Base-by-base conservation (phyloP, 2,888 invertebrate genomes). In the Drosophila leonis region DNA sequence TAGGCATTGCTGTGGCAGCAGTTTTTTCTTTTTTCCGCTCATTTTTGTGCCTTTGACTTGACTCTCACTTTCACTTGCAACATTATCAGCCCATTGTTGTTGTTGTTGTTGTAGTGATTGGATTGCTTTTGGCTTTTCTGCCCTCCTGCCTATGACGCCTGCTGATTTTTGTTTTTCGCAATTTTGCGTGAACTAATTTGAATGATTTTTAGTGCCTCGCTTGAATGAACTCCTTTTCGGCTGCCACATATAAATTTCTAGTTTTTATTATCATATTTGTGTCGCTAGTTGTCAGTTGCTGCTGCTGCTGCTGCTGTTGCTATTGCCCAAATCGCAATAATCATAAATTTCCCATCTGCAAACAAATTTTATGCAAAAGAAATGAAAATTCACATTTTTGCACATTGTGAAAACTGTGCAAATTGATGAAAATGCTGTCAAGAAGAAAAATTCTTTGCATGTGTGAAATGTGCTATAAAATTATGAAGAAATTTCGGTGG, bases 191-290 rank as follows among this genome's bases (percentile, higher is more conserved):
- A 72, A 82, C 82, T 83, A 84, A 83, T 83, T 84, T 83, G 80
- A 84, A 83, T 84, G 83, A 82, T 82, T 84, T 84, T 77, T 77
- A 62, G 63, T 72, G 75, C 54, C 65, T 48, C 59, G 68, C 61
- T 66, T 68, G 63, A 63, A 55, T 70, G 66, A 74, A 46, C 72
- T 48, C 31, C 62, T 65, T 1, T 29, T 31, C 18, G 18, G 13
- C 39, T 44, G 60, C 27, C 72, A 51, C 72, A 48, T 74, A 84
- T 78, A 78, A 71, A 74, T 82, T 83, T 82, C 67, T 70, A 74
- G 80, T 82, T 83, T 84, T 84, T 83, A 83, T 83, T 83, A 74
- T 84, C 85, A 83, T 84, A 83, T 78, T 82, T 80, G 72, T 73
- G 71, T 61, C 55, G 48, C 33, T 18, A 56, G 13, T 49, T 44